phyloP scores from a whole-genome alignment of 2,113 vertebrate genomes.

The Platycercus adscitus region DNA sequence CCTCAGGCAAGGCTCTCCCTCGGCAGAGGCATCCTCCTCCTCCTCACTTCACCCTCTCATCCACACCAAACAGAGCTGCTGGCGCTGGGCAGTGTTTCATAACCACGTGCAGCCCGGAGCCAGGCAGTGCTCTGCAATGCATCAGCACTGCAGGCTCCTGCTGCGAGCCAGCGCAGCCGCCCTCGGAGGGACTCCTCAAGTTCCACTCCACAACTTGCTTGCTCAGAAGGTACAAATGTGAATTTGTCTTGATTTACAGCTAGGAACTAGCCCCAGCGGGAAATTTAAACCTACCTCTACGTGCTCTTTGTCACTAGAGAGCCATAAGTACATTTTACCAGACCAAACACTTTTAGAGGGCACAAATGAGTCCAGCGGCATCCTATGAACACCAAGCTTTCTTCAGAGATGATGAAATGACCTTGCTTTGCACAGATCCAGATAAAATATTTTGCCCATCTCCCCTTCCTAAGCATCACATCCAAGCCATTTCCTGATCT shows the following conservation, averaged over 20 bases:
- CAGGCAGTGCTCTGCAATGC: not conserved
- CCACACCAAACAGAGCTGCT: fast-evolving
- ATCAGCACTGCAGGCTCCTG: not conserved
- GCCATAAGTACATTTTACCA: not conserved
- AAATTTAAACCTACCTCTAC: not conserved
- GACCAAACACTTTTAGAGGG: not conserved
- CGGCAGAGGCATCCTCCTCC: not conserved
- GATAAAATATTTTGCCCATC: not conserved
- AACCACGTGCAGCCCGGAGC: not conserved
- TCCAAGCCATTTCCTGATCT: not conserved
- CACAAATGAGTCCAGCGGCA: not conserved
- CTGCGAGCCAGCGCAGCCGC: not conserved
- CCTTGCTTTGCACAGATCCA: not conserved
- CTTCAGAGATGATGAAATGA: not conserved
- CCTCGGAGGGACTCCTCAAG: not conserved
- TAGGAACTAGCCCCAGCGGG: not conserved
- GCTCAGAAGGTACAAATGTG: not conserved
- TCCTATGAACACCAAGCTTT: fast-evolving
- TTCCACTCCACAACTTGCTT: not conserved
- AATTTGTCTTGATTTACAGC: not conserved
- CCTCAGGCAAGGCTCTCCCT: not conserved
- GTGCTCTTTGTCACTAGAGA: not conserved
- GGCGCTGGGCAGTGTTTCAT: not conserved
- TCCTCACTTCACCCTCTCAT: not conserved
- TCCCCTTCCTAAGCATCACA: not conserved